phyloP scores from a whole-genome alignment of 2,113 vertebrate species.

The Nanorana parkeri region DNA sequence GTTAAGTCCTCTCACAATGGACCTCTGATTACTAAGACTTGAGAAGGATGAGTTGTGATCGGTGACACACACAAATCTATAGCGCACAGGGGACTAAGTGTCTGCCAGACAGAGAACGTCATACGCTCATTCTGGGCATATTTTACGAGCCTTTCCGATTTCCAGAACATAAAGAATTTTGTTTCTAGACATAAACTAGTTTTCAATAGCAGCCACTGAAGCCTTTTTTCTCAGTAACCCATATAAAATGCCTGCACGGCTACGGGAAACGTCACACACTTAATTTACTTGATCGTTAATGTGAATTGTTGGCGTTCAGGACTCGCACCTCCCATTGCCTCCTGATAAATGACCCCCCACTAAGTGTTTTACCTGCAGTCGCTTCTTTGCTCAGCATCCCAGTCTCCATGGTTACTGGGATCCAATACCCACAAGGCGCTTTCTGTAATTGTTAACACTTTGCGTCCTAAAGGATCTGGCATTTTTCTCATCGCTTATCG shows the following conservation, averaged over 20 bases:
- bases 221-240: neutral
- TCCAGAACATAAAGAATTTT: constrained; percentile 18
- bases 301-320: constrained; percentile 48
- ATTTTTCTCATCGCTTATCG: neutral
- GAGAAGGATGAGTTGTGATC: neutral
- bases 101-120: neutral
- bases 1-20: neutral
- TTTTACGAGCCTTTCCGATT: constrained; percentile 29
- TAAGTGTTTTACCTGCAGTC: constrained; percentile 53
- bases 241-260: constrained; percentile 16
- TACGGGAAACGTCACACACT: constrained; percentile 35
- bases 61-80: neutral
- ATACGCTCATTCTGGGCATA: neutral
- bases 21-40: neutral
- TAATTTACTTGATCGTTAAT: constrained; percentile 49
- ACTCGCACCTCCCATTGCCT: constrained; percentile 38
- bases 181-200: constrained; percentile 28
- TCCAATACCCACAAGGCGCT: constrained; percentile 38
- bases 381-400: constrained; percentile 43
- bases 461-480: neutral
- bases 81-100: neutral
- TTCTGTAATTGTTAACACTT: constrained; percentile 47
- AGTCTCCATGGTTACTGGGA: constrained; percentile 54
- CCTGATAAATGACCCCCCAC: constrained; percentile 54
- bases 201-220: constrained; percentile 24